A percentile compares a stretch with the other conserved stretches of the same genome.
phyloP scores from a whole-genome alignment of 23 tunicate genomes.

The Clavelina lepadiformis region DNA sequence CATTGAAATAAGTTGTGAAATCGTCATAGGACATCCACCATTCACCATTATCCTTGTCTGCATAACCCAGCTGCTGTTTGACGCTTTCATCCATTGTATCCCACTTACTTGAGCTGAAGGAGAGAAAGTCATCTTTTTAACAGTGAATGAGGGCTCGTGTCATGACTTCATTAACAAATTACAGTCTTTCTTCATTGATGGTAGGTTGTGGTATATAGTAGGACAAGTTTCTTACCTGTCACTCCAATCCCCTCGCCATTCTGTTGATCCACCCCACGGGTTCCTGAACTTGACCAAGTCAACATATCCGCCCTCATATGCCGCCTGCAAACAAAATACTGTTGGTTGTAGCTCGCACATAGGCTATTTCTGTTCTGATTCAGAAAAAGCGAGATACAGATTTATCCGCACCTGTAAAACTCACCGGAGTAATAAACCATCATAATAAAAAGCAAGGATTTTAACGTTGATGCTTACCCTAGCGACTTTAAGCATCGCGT shows the following conservation, averaged over 20 bases:
- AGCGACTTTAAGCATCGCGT: constrained; percentile 40
- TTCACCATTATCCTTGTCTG: constrained; percentile 63
- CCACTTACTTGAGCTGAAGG: constrained; percentile 51
- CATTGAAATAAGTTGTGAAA: constrained; percentile 44
- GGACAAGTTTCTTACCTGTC: constrained; percentile 63
- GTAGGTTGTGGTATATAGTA: no score
- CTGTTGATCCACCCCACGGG: constrained; percentile 72
- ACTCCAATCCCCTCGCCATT: constrained; percentile 83
- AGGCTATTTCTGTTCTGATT: neutral
- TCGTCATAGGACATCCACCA: constrained; percentile 88
- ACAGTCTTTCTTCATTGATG: no score
- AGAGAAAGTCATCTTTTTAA: no score
- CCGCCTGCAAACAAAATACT: constrained; percentile 28
- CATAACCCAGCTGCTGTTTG: constrained; percentile 44
- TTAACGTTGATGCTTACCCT: constrained; percentile 52
- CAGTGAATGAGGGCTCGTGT: no score
- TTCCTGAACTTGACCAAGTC: constrained; percentile 65
- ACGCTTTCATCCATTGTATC: constrained; percentile 37
- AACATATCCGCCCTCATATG: constrained; percentile 36
- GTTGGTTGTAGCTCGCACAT: neutral
- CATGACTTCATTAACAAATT: no score
- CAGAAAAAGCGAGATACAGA: no score
- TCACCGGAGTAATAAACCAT: neutral
- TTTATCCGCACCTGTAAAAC: neutral
- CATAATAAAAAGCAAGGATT: neutral